Conservation (phyloP, 2,888 invertebrate species). For the Meteorus colon region DNA sequence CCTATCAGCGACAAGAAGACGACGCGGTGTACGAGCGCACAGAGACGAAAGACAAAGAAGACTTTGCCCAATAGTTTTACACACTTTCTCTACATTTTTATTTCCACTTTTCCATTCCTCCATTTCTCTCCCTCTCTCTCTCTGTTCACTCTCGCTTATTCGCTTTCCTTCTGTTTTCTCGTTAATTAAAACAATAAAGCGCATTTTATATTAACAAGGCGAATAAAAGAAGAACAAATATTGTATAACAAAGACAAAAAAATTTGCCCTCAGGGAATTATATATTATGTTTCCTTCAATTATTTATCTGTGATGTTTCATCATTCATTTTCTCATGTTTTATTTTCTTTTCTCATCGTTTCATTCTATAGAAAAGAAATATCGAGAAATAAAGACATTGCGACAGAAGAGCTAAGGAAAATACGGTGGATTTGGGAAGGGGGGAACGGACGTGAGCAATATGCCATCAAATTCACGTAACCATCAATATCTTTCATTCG, state of each 20-base stretch:
- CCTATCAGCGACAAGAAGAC: slow-evolving; percentile 67
- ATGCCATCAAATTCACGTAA: slow-evolving; percentile 73
- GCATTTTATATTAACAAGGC: background rate
- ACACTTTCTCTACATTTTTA: background rate
- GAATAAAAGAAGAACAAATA: background rate
- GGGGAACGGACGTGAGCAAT: slow-evolving; percentile 67
- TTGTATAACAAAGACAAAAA: background rate
- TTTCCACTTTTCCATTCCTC: background rate
- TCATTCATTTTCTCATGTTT: background rate
- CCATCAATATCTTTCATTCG: slow-evolving; percentile 71
- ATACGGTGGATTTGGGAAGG: slow-evolving; percentile 68
- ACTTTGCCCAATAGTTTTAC: slow-evolving; percentile 25
- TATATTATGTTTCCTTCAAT: background rate
- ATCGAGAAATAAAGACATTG: background rate
- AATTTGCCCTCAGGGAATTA: background rate
- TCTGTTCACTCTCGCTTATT: background rate
- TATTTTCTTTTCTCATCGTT: background rate
- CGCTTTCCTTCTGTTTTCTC: background rate
- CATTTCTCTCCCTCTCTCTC: background rate
- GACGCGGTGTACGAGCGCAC: background rate
- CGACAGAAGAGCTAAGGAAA: slow-evolving; percentile 66
- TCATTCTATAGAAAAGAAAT: background rate
- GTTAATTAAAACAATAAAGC: slow-evolving; percentile 13
- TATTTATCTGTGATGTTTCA: background rate
- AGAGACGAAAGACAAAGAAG: slow-evolving; percentile 14